Percentiles rank a stretch among this genome's conserved stretches.
phyloP scores from a whole-genome alignment of 2,113 vertebrate species.

The Epinephelus moara region DNA sequence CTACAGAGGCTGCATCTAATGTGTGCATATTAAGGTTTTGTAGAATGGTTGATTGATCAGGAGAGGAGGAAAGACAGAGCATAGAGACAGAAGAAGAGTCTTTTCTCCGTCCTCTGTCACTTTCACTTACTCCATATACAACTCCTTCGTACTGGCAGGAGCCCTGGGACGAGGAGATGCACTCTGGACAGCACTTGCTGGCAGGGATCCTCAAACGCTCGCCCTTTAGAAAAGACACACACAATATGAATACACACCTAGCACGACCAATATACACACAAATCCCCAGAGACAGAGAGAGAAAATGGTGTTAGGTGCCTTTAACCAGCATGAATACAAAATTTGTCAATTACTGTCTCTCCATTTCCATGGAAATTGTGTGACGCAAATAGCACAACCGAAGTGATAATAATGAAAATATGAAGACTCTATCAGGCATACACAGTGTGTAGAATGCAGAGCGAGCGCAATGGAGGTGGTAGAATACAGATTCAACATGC shows the following conservation, averaged over 20 bases:
- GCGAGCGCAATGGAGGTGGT: background rate
- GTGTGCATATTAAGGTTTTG: background rate
- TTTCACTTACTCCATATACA: conserved; percentile 86
- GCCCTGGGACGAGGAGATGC: conserved; percentile 77
- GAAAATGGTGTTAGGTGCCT: background rate
- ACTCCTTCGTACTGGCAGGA: conserved; percentile 88
- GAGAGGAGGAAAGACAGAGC: too few relatives aligned
- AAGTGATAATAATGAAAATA: background rate
- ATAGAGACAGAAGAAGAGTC: background rate
- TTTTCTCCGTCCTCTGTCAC: background rate
- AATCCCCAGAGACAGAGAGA: background rate
- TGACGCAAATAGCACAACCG: background rate
- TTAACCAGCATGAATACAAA: conserved; percentile 1
- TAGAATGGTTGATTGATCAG: background rate
- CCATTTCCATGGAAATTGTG: conserved; percentile 37
- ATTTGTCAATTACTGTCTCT: background rate
- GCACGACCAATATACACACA: rapidly evolving
- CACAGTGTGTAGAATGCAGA: background rate
- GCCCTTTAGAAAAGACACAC: conserved; percentile 82
- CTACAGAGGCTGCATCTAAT: background rate
- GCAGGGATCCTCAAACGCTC: conserved; percentile 88
- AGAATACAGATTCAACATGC: background rate
- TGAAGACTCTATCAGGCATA: background rate
- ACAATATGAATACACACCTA: conserved; percentile 3
- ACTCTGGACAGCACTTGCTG: conserved; percentile 92